These are phyloP conservation scores for Anneissia japonica DNA, from an alignment of 35 echinoderm and acorn worm genomes.

Conservation along the genomic window DNA sequence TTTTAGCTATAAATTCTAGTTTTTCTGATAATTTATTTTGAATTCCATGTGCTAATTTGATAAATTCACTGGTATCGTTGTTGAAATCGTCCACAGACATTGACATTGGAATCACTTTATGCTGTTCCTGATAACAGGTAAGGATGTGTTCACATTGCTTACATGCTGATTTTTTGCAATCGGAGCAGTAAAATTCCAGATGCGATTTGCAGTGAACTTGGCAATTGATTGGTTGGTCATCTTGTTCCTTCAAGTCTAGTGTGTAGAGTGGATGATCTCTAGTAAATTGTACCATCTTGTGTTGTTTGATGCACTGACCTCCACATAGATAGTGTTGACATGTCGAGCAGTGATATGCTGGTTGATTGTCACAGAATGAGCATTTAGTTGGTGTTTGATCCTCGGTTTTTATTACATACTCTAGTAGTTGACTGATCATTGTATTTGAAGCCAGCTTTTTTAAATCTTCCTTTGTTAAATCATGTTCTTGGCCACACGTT, in stretches of 20 bases:
- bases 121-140: background rate
- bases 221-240: background rate
- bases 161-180: background rate
- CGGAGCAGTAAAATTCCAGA: background rate
- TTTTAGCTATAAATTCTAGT: background rate
- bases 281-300: background rate
- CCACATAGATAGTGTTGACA: background rate
- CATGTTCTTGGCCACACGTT: background rate
- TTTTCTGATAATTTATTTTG: background rate
- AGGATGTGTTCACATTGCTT: background rate
- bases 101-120: background rate
- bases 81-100: background rate
- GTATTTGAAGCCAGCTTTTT: background rate
- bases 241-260: background rate
- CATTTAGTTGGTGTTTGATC: background rate
- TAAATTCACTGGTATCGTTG: background rate
- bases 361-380: background rate
- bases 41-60: background rate
- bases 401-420: background rate
- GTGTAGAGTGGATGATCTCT: background rate
- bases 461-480: background rate
- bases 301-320: background rate
- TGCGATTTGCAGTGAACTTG: background rate
- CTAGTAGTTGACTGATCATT: background rate
- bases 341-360: background rate